Conservation (phyloP, 2,797 vertebrate genomes). For the Pipistrellus pygmaeus region DNA sequence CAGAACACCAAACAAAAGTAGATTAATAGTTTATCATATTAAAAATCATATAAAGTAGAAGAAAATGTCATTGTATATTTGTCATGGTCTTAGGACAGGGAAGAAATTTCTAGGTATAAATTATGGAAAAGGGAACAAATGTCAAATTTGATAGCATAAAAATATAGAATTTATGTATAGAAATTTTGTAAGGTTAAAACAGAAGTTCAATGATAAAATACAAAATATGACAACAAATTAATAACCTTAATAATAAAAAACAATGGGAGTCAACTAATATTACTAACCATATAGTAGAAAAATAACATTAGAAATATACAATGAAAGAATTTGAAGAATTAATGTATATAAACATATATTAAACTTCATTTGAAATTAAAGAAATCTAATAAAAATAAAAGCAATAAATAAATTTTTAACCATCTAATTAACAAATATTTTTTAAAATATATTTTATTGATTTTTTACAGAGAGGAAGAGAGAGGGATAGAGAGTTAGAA, state of each 20-base stretch:
- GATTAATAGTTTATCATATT: neutral
- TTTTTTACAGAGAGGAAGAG: no score
- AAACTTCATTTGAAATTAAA: neutral
- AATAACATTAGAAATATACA: neutral
- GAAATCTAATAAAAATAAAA: slow-evolving; percentile 36
- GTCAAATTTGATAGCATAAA: slow-evolving; percentile 6
- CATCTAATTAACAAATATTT: neutral
- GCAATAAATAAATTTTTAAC: neutral
- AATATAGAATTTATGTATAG: neutral
- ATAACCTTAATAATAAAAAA: neutral
- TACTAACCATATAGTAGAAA: neutral
- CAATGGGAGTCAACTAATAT: neutral
- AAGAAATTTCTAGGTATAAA: neutral
- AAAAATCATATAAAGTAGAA: slow-evolving; percentile 36
- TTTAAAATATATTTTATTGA: neutral
- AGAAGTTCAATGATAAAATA: slow-evolving; percentile 6
- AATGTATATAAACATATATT: neutral
- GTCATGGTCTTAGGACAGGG: neutral
- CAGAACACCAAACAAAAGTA: neutral
- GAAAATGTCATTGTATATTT: neutral
- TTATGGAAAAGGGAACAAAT: neutral
- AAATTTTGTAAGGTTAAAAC: slow-evolving; percentile 50
- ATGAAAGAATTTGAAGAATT: neutral
- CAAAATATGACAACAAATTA: slow-evolving; percentile 24
- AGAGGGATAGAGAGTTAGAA: no score